Conservation (phyloP, 2,113 vertebrate genomes). For the Cathartes aura region DNA sequence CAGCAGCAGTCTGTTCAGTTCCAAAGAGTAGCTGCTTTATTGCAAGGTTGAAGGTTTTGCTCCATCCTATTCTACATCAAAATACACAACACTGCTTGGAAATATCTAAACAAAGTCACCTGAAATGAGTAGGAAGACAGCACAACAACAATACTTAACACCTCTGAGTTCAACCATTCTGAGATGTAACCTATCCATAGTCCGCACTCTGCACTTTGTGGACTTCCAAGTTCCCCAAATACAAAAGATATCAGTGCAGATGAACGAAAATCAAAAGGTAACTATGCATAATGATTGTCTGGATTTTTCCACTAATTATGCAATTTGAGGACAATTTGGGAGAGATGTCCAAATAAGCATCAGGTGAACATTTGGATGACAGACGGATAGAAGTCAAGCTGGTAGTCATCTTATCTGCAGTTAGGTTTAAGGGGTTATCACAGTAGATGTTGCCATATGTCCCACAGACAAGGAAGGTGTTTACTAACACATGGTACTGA, state of each 20-base stretch:
- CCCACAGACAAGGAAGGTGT: neutral
- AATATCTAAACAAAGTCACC: neutral
- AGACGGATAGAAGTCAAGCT: neutral
- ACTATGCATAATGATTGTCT: neutral
- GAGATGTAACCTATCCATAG: neutral
- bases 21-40: neutral
- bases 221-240: neutral
- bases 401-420: neutral
- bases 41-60: neutral
- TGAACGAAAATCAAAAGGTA: neutral
- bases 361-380: constrained; percentile 24
- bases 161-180: neutral
- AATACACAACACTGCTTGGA: neutral
- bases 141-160: neutral
- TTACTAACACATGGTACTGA: neutral
- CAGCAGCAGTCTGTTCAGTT: neutral
- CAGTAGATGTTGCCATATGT: neutral
- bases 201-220: neutral
- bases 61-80: neutral
- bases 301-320: neutral
- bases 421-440: constrained; percentile 19
- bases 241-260: neutral
- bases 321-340: neutral
- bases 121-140: neutral
- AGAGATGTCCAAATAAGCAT: neutral